Evolutionary conservation across 1,140 invertebrate species (phyloP), one percentile per base, ranked within the genome.

Genomic region (Physella acuta): DNA sequence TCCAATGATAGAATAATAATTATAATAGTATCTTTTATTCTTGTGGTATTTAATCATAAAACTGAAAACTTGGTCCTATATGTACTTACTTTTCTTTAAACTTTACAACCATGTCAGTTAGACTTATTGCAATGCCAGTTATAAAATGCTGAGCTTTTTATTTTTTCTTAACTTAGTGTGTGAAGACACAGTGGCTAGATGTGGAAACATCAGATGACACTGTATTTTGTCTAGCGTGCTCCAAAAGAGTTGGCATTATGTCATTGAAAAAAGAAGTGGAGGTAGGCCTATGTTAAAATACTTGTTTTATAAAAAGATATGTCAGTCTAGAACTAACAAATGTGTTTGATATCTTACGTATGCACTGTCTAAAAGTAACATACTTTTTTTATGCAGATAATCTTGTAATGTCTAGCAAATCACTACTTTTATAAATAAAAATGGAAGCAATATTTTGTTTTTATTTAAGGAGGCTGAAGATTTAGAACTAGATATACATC

Each of bases 161-260:
- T 55, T 55, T 24, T 8, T 55, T 24, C 24, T 55, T 55, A 24
- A 30, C 52, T 53, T 30, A 64, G 62, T 64, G 62, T 64, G 30
- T 64, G 2, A 64, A 64, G 28, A 31, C 62, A 34, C 62, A 64
- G 62, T 64, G 62, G 62, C 26, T 64, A 2, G 62, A 64, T 52
- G 30, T 14, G 2, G 62, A 16, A 14, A 31, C 39, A 51, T 11
- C 39, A 52, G 49, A 64, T 33, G 31, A 36, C 20, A 33, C 62
- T 52, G 62, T 52, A 24, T 52, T 51, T 33, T 64, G 62, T 30
- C 30, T 52, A 20, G 33, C 34, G 17, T 64, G 62, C 30, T 64
- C 62, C 1, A 64, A 64, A 64, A 51, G 31, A 52, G 62, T 33
- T 2, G 28, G 37, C 3, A 52, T 64, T 8, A 2, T 64, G 8